phyloP scores from a whole-genome alignment of 2,888 invertebrate species.

The Lottia scabra region DNA sequence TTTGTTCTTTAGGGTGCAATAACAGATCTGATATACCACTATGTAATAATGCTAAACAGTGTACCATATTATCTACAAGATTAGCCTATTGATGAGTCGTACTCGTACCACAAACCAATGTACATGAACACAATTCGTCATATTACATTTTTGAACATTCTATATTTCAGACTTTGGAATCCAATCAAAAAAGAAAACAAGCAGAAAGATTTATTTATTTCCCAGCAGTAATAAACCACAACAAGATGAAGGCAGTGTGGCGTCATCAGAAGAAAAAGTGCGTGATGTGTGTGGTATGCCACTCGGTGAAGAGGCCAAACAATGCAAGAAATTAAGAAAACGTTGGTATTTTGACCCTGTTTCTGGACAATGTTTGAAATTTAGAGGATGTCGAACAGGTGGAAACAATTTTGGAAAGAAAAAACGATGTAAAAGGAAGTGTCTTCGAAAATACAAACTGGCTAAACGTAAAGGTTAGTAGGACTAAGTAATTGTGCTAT shows the following conservation, averaged over 20 bases:
- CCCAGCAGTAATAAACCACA: not conserved
- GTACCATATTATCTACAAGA: no score
- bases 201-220: not conserved
- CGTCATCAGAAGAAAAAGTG: conserved; percentile 16
- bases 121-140: no score
- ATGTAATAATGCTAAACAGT: no score
- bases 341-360: conserved; percentile 41
- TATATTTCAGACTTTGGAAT: not conserved
- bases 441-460: conserved; percentile 22
- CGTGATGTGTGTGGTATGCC: conserved; percentile 34
- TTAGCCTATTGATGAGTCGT: no score
- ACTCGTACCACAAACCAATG: no score
- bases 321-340: conserved; percentile 34
- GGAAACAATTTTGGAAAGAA: conserved; percentile 44
- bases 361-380: conserved; percentile 39
- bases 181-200: not conserved
- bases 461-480: not conserved
- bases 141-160: no score
- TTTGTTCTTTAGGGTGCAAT: no score
- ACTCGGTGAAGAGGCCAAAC: conserved; percentile 33
- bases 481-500: no score
- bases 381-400: conserved; percentile 38
- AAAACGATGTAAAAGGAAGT: conserved; percentile 38
- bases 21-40: no score
- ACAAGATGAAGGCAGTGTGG: conserved; percentile 15